Conservation (phyloP, 53 echinoderm and acorn worm genomes). For the Apostichopus leukothele region DNA sequence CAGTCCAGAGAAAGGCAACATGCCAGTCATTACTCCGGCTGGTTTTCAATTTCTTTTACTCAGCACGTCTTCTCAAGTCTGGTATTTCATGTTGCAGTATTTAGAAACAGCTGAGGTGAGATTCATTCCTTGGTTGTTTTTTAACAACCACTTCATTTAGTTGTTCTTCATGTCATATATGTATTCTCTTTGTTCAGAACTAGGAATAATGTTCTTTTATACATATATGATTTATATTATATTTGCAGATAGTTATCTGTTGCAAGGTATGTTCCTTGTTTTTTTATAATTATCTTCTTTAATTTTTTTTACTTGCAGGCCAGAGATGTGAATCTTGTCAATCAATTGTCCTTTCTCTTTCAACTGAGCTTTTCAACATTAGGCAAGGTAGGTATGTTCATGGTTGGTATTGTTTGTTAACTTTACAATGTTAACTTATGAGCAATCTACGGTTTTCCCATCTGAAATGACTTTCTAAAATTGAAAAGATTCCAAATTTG, state of each 20-base stretch:
- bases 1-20: conserved; percentile 59
- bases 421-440: no score
- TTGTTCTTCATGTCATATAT: no score
- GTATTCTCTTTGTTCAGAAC: no score
- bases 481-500: no score
- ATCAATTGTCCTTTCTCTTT: conserved; percentile 89
- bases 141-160: no score
- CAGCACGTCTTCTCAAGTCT: conserved; percentile 93
- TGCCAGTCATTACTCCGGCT: conserved; percentile 79
- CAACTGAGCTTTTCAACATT: conserved; percentile 98
- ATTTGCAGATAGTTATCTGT: not conserved
- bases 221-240: no score
- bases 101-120: conserved; percentile 87
- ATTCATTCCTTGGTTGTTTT: not conserved
- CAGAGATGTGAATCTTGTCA: conserved; percentile 75
- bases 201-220: no score
- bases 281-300: not conserved
- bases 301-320: conserved; percentile 48
- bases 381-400: conserved; percentile 74
- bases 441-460: no score
- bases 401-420: no score
- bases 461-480: no score
- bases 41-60: conserved; percentile 96
- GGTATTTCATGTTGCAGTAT: conserved; percentile 99
- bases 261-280: not conserved